These are phyloP conservation scores for Tipula unca DNA, from an alignment of 2,888 invertebrate species.

Conservation along the genomic window DNA sequence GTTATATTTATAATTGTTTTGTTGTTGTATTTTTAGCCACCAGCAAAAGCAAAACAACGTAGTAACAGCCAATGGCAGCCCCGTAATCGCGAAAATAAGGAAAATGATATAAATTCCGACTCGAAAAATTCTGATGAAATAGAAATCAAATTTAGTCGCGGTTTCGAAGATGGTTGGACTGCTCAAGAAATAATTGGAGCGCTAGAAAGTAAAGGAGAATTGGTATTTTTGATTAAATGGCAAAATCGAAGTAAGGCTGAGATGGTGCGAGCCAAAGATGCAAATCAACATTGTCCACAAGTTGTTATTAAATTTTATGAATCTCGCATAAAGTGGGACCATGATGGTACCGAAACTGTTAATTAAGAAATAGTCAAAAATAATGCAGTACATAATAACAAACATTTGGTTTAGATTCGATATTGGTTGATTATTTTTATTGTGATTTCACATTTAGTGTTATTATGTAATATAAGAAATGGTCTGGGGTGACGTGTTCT, in stretches of 20 bases:
- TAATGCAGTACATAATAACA: background rate
- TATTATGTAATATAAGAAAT: too few species aligned
- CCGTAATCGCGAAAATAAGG: background rate
- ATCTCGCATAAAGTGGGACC: constrained; percentile 9
- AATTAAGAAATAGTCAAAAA: background rate
- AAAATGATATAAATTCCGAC: background rate
- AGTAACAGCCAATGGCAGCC: background rate
- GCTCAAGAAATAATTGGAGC: constrained; percentile 9
- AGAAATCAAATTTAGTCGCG: constrained; percentile 1
- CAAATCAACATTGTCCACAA: constrained; percentile 15
- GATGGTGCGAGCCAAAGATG: constrained; percentile 15
- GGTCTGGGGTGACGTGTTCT: too few species aligned
- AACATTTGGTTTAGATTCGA: background rate
- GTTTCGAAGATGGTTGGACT: background rate
- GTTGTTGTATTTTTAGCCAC: background rate
- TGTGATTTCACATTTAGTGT: background rate
- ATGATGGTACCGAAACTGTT: background rate
- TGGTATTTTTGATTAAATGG: constrained; percentile 16
- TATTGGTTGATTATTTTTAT: background rate
- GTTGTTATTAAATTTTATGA: constrained; percentile 18
- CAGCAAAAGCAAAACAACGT: background rate
- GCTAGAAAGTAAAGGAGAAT: constrained; percentile 1
- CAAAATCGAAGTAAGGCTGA: background rate
- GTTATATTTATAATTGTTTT: background rate
- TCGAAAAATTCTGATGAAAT: background rate